These are phyloP conservation scores for Enoplosus armatus DNA, from an alignment of 2,797 vertebrate genomes.

Conservation along the genomic window DNA sequence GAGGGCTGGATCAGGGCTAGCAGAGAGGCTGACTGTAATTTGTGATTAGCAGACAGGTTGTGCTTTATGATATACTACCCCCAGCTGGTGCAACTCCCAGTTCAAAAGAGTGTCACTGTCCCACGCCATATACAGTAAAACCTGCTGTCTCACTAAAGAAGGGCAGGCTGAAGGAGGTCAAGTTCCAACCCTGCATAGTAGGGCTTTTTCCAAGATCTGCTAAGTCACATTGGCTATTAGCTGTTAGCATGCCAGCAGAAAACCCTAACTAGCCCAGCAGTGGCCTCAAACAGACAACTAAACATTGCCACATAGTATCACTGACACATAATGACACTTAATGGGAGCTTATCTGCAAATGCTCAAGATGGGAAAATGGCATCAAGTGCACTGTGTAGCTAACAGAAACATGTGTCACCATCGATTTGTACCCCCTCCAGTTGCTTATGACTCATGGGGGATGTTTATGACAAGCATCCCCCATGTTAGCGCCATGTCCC, in stretches of 20 bases:
- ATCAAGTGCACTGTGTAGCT: constrained; percentile 36
- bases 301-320: constrained; percentile 26
- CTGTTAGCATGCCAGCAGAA: constrained; percentile 33
- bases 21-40: constrained; percentile 77
- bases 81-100: constrained; percentile 54
- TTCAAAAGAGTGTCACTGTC: constrained; percentile 64
- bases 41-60: constrained; percentile 83
- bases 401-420: constrained; percentile 69
- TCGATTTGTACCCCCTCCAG: constrained; percentile 63
- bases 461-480: constrained; percentile 67
- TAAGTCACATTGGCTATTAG: constrained; percentile 27
- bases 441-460: constrained; percentile 71
- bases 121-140: constrained; percentile 34
- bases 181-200: background rate
- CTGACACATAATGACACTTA: constrained; percentile 46
- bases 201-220: constrained; percentile 32
- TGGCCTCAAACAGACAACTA: constrained; percentile 38
- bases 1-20: constrained; percentile 65
- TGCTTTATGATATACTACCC: constrained; percentile 73
- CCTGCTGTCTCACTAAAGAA: constrained; percentile 43
- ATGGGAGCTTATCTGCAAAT: constrained; percentile 52
- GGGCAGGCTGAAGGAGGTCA: constrained; percentile 31
- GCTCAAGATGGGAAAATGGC: constrained; percentile 36
- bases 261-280: background rate
- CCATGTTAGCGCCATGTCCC: constrained; percentile 68